These are phyloP conservation scores for Lydus trimaculatus DNA, from an alignment of 2,888 invertebrate genomes.

Conservation along the genomic window DNA sequence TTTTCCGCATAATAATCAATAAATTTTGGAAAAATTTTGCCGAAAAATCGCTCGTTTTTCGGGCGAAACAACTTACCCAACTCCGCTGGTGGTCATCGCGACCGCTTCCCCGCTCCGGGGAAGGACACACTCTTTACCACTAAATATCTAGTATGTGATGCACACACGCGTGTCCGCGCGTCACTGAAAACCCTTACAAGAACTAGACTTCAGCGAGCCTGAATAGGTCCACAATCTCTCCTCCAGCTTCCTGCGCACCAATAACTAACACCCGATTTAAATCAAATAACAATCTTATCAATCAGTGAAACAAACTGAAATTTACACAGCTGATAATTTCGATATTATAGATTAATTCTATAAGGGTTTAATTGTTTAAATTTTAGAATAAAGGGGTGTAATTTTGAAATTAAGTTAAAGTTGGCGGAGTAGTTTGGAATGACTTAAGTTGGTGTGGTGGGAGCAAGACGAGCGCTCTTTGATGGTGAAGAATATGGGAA, in stretches of 20 bases:
- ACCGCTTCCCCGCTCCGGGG: constrained; percentile 55
- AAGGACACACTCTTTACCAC: constrained; percentile 49
- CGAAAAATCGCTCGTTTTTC: constrained; percentile 3
- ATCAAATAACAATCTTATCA: constrained; percentile 29
- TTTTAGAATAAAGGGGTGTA: constrained; percentile 26
- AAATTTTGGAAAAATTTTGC: not conserved
- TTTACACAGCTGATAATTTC: constrained; percentile 23
- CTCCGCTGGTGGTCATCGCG: constrained; percentile 58
- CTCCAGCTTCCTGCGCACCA: constrained; percentile 49
- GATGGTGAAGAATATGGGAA: constrained; percentile 54
- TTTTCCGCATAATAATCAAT: not conserved
- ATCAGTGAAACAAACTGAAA: constrained; percentile 25
- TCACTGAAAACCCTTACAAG: constrained; percentile 57
- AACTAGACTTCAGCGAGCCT: constrained; percentile 55
- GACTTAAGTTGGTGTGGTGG: constrained; percentile 48
- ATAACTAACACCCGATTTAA: constrained; percentile 46
- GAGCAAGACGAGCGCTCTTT: constrained; percentile 48
- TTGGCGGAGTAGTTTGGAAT: constrained; percentile 35
- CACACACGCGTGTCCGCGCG: constrained; percentile 60
- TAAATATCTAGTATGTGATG: constrained; percentile 49
- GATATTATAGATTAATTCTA: constrained; percentile 9
- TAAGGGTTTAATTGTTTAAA: constrained; percentile 20
- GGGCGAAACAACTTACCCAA: constrained; percentile 51
- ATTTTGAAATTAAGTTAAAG: constrained; percentile 35
- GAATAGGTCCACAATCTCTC: constrained; percentile 50